Base-by-base conservation (phyloP, 2,113 vertebrate species). In the Xenotilapia flavipinnis region DNA sequence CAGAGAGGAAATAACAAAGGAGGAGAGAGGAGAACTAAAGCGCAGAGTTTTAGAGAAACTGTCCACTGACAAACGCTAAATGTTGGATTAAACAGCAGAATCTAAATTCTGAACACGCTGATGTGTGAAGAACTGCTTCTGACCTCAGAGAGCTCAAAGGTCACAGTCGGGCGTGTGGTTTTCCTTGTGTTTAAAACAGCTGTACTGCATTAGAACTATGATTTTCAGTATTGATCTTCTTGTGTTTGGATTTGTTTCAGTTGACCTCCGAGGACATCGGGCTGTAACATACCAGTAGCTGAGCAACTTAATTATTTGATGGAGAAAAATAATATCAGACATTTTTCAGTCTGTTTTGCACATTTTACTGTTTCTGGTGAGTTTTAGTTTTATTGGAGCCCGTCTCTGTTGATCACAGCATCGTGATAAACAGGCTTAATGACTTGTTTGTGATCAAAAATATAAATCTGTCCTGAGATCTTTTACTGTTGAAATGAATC, bases 261-360 rank as follows among this genome's bases (percentile, higher is more conserved):
- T 42, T 0, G 10, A 65, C 33, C 60, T 21, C 4, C 7, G 0
- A 40, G 62, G 19, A 0, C 36, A 70, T 40, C 12, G 7, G 6
- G 10, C 19, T 40, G 7, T 70, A 40, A 40, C n/a, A 40, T 1
- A 9, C 55, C 55, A 68, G 62, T 14, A 68, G 19, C 33, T 13
- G 19, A 68, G 19, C 33, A 38, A 68, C 62, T 38, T 68, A 1
- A 38, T 38, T 38, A 0, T 21, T 68, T 38, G 33, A 38, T 68
- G 6, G 19, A 68, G 19, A 68, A 68, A 68, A 21, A 68, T 38
- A 5, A 21, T 38, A 2, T 68, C 19, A n/a, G 33, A 65, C 6
- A 1, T 65, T 65, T 36, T 65, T 12, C 3, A 7, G 14, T 60
- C 14, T 3, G 56, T 58, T 58, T 58, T 9, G 7, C 14, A 38